phyloP scores from a whole-genome alignment of 2,888 invertebrate species.

The Torymus auratus region DNA sequence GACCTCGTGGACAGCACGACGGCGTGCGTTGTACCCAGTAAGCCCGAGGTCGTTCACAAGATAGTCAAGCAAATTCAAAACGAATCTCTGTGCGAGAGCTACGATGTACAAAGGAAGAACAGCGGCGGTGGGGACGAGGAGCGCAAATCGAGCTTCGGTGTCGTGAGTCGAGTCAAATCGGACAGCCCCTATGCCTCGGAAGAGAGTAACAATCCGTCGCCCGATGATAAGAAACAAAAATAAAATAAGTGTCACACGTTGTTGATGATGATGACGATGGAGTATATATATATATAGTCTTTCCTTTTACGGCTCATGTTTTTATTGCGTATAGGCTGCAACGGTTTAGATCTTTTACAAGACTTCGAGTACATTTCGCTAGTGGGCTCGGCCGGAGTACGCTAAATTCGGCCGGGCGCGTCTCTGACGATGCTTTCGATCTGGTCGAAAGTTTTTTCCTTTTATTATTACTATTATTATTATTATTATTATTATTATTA shows the following conservation, averaged over 20 bases:
- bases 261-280: neutral
- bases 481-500: no score
- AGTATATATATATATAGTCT: neutral
- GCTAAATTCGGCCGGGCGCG: no score
- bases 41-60: slow-evolving; percentile 47
- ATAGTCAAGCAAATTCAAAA: slow-evolving; percentile 55
- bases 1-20: slow-evolving; percentile 11
- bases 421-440: no score
- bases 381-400: no score
- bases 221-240: slow-evolving; percentile 4
- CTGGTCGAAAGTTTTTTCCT: no score
- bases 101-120: slow-evolving; percentile 36
- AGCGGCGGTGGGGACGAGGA: neutral
- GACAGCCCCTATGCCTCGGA: slow-evolving; percentile 5
- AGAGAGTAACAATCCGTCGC: neutral
- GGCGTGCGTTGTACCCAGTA: no score
- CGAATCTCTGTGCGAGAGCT: slow-evolving; percentile 50
- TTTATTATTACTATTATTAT: no score
- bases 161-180: neutral
- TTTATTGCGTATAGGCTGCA: slow-evolving; percentile 13
- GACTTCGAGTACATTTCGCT: neutral
- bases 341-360: slow-evolving; percentile 18
- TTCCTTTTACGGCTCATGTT: neutral
- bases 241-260: slow-evolving; percentile 13
- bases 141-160: no score